These are phyloP conservation scores for Dastarcus helophoroides DNA, from an alignment of 2,888 invertebrate species.

Conservation along the genomic window DNA sequence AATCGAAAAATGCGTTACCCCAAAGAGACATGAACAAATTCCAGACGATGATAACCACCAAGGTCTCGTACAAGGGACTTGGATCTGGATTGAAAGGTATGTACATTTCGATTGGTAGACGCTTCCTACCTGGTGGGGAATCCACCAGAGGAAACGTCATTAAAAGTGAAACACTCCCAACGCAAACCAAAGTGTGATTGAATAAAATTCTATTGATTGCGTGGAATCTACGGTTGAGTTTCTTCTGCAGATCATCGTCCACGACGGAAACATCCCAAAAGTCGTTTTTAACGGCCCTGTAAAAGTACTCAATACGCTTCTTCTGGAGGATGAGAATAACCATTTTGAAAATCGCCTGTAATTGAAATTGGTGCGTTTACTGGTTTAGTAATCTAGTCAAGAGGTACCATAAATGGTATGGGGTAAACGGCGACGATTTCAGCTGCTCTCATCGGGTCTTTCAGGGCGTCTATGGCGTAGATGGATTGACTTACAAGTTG, in stretches of 20 bases:
- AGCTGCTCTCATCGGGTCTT: background rate
- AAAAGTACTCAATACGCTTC: background rate
- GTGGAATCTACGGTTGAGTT: background rate
- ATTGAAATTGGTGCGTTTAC: too few relatives aligned
- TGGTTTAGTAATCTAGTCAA: background rate
- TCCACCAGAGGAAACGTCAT: background rate
- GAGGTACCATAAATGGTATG: background rate
- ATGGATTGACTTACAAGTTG: background rate
- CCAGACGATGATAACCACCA: background rate
- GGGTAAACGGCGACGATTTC: conserved; percentile 1
- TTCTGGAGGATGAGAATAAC: background rate
- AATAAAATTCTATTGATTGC: conserved; percentile 1
- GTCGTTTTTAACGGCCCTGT: background rate
- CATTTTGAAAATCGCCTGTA: background rate
- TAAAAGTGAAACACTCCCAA: background rate
- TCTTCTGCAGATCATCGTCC: background rate
- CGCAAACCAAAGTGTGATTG: conserved; percentile 1
- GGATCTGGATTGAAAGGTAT: background rate
- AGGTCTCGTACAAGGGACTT: background rate
- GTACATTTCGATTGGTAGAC: background rate
- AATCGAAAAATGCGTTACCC: background rate
- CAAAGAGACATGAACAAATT: conserved; percentile 1
- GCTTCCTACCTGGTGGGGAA: background rate
- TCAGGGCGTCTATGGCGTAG: background rate
- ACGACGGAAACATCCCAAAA: conserved; percentile 1